phyloP scores from a whole-genome alignment of 2,113 vertebrate species.

The Pomatorhinus ruficollis region DNA sequence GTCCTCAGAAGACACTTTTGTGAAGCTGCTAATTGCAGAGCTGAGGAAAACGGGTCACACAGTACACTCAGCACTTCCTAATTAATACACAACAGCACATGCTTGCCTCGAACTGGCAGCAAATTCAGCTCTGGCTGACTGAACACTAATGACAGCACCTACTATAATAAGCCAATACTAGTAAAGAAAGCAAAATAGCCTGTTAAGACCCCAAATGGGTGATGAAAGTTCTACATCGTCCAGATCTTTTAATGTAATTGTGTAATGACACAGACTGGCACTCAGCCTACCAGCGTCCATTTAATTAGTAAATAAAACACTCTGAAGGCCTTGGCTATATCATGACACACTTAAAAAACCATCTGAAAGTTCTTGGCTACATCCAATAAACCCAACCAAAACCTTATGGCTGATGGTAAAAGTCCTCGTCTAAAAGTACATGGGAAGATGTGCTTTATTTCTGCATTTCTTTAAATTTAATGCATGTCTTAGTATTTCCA shows the following conservation, averaged over 20 bases:
- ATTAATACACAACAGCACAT: conserved; percentile 62
- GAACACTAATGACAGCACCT: conserved; percentile 16
- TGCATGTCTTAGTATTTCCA: background rate
- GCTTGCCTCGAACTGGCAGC: background rate
- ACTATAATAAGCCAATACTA: conserved; percentile 2
- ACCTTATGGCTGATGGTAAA: background rate
- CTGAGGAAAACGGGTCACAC: conserved; percentile 58
- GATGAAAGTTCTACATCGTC: background rate
- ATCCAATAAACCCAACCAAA: background rate
- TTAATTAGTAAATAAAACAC: conserved; percentile 53
- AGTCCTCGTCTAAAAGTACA: background rate
- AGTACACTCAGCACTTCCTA: conserved; percentile 53
- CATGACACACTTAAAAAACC: background rate
- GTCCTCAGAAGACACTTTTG: conserved; percentile 60
- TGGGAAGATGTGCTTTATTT: background rate
- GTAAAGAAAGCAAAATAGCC: background rate
- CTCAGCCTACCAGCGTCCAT: background rate
- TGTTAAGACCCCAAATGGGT: conserved; percentile 49
- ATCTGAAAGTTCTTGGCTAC: background rate
- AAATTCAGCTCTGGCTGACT: conserved; percentile 20
- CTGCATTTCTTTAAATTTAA: background rate
- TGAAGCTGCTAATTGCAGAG: conserved; percentile 70
- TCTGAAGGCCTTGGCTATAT: background rate
- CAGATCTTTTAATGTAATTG: conserved; percentile 28
- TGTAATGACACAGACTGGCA: conserved; percentile 25